Conservation (phyloP, 2,888 invertebrate genomes). For the Nomada fucata region DNA sequence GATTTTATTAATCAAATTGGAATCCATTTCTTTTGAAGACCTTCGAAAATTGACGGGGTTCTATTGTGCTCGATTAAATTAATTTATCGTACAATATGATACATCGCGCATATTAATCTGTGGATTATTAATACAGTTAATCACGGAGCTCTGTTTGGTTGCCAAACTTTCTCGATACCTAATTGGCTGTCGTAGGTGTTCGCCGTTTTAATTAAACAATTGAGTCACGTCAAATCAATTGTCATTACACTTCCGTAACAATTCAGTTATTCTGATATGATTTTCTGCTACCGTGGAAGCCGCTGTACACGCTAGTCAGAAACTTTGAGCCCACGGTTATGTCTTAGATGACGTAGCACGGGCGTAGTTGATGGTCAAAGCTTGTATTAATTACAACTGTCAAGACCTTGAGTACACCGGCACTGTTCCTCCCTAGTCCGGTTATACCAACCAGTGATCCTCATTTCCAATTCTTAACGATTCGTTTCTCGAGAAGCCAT, state of each 20-base stretch:
- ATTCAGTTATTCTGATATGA: slow-evolving; percentile 26
- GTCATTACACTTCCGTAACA: neutral
- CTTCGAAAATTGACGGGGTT: neutral
- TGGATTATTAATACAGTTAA: neutral
- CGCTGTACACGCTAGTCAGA: slow-evolving; percentile 49
- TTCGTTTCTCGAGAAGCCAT: neutral
- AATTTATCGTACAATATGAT: neutral
- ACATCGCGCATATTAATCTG: slow-evolving; percentile 8
- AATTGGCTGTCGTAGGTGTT: neutral
- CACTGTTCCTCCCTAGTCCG: slow-evolving; percentile 59
- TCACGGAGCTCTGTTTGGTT: neutral
- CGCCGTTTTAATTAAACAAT: neutral
- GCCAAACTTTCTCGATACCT: neutral
- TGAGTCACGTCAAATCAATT: neutral
- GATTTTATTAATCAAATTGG: too few species aligned
- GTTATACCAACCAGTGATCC: slow-evolving; percentile 47
- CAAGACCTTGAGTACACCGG: slow-evolving; percentile 67
- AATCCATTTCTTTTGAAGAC: too few species aligned
- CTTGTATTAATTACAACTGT: slow-evolving; percentile 80
- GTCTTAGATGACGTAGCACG: slow-evolving; percentile 52
- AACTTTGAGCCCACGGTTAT: slow-evolving; percentile 63
- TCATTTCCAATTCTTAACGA: slow-evolving; percentile 25
- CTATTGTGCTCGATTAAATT: neutral
- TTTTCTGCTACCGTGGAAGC: slow-evolving; percentile 27
- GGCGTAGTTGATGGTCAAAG: slow-evolving; percentile 77